phyloP scores from a whole-genome alignment of 2,888 invertebrate genomes.

The Pristionchus mayeri region DNA sequence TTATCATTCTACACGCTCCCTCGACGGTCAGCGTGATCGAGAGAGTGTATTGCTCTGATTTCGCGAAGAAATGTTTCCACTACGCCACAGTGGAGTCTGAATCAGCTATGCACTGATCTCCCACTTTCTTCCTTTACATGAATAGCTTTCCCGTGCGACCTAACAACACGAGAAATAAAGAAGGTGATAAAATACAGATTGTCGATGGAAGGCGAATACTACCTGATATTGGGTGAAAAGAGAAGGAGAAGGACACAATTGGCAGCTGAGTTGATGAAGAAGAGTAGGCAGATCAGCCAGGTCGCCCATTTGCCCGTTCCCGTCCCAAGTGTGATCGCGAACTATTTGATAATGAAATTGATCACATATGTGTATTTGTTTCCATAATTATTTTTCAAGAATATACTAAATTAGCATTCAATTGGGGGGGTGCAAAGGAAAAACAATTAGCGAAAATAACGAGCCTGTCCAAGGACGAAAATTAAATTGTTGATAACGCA shows the following conservation, averaged over 20 bases:
- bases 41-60: no score
- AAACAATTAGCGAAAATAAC: background rate
- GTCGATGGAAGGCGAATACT: background rate
- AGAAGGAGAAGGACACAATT: background rate
- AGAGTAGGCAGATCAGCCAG: constrained; percentile 22
- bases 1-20: no score
- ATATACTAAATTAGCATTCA: background rate
- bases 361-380: background rate
- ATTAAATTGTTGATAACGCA: background rate
- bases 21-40: no score
- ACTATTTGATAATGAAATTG: background rate
- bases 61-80: background rate
- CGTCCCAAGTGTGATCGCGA: constrained; percentile 11
- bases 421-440: background rate
- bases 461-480: constrained; percentile 25
- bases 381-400: no score
- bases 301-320: constrained; percentile 41
- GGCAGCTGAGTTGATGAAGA: constrained; percentile 33
- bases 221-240: constrained; percentile 39
- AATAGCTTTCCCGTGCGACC: background rate
- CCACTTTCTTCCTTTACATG: background rate
- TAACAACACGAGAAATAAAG: background rate
- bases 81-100: no score
- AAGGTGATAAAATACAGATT: background rate
- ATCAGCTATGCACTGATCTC: background rate